These are phyloP conservation scores for Mycteria americana DNA, from an alignment of 2,797 vertebrate species.

Conservation along the genomic window DNA sequence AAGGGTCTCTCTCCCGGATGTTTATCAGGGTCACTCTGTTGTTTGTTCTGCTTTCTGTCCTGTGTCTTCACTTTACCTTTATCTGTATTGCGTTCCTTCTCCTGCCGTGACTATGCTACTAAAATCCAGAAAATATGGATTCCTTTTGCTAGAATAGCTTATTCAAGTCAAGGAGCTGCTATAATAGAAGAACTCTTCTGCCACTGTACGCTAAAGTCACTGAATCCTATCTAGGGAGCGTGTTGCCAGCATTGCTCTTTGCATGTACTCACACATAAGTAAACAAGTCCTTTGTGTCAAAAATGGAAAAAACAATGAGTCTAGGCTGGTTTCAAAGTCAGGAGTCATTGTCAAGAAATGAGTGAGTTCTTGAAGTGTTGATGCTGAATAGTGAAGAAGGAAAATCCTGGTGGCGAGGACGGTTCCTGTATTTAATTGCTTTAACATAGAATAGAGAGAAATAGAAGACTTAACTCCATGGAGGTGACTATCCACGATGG, in stretches of 20 bases:
- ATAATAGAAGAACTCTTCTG: background rate
- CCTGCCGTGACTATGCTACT: background rate
- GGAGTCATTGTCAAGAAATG: background rate
- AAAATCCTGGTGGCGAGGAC: background rate
- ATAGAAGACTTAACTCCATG: background rate
- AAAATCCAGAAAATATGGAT: background rate
- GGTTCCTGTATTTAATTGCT: background rate
- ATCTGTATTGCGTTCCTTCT: background rate
- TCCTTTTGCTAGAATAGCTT: background rate
- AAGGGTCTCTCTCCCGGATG: background rate
- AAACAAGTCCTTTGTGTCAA: background rate
- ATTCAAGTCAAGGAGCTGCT: background rate
- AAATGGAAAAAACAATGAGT: background rate
- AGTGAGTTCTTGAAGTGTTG: background rate
- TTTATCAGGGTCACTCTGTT: background rate
- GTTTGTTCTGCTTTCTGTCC: background rate
- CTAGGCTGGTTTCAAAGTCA: background rate
- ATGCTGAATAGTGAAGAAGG: background rate
- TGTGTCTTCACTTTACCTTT: background rate
- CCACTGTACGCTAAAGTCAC: background rate
- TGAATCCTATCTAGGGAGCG: background rate
- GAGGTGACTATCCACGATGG: fast-evolving
- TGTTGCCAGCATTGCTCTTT: background rate
- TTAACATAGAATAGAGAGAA: background rate
- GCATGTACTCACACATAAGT: fast-evolving